Percentiles rank a stretch among this genome's conserved stretches.
Evolutionary conservation across 2,797 vertebrate species (phyloP).

Genomic region (Thunnus albacares): DNA sequence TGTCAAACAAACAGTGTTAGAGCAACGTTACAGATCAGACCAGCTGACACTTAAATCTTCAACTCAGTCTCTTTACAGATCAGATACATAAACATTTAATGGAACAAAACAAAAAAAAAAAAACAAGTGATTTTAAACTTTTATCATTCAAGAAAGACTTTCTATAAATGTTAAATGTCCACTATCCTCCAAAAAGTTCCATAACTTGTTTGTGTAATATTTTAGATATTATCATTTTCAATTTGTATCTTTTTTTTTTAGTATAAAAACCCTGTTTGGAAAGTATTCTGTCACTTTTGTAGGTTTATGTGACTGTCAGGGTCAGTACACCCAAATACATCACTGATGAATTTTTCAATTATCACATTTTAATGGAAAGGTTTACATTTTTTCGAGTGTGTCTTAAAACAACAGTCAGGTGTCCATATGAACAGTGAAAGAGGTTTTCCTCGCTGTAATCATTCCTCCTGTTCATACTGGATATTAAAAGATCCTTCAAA

Average conservation of each 20-base stretch:
- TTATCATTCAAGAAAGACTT: neutral
- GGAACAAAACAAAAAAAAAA: too few species aligned
- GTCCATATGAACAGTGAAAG: too few species aligned
- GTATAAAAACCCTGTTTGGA: constrained; percentile 3
- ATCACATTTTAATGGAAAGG: neutral
- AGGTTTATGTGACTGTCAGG: constrained; percentile 11
- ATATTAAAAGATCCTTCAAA: too few species aligned
- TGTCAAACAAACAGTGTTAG: constrained; percentile 49
- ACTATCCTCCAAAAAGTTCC: neutral
- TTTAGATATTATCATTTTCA: neutral
- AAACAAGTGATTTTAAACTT: neutral
- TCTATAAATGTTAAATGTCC: constrained; percentile 4
- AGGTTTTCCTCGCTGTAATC: too few species aligned
- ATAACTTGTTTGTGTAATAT: neutral
- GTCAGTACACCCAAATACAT: constrained; percentile 10
- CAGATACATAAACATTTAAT: neutral
- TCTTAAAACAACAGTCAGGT: too few species aligned
- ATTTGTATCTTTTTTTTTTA: neutral
- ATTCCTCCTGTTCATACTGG: too few species aligned
- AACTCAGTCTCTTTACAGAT: constrained; percentile 46
- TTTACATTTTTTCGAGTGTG: too few species aligned
- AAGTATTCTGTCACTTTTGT: neutral
- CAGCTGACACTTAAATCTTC: constrained; percentile 75
- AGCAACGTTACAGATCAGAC: constrained; percentile 72
- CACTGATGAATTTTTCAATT: neutral